These are phyloP conservation scores for Gastrophysa polygoni DNA, from an alignment of 2,888 invertebrate genomes.

Conservation along the genomic window DNA sequence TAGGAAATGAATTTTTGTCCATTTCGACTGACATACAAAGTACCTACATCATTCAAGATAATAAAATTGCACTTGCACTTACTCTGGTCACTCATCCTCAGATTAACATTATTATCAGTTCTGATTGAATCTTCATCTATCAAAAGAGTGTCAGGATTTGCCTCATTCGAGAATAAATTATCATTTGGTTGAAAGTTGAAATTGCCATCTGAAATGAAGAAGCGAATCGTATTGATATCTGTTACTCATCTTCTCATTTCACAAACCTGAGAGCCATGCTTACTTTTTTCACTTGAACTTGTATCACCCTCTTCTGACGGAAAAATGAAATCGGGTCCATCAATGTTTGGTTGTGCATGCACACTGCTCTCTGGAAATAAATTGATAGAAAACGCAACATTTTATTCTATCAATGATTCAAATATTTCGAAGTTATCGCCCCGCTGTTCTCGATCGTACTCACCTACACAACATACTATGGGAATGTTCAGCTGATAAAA, in stretches of 20 bases:
- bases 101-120: background rate
- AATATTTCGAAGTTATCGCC: no score
- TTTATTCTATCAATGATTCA: background rate
- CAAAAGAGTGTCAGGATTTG: background rate
- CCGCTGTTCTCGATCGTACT: conserved; percentile 15
- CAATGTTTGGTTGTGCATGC: background rate
- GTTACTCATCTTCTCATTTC: no score
- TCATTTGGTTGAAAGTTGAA: conserved; percentile 4
- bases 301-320: background rate
- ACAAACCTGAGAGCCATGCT: conserved; percentile 19
- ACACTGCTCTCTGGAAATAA: background rate
- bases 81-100: background rate
- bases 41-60: background rate
- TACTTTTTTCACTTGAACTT: conserved; percentile 50
- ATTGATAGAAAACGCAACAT: background rate
- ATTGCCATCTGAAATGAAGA: background rate
- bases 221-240: no score
- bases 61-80: background rate
- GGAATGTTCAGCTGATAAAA: conserved; percentile 44
- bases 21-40: no score
- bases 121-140: background rate
- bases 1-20: no score
- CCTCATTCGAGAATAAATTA: background rate
- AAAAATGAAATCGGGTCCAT: conserved; percentile 6
- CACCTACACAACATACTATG: conserved; percentile 52